A percentile compares a stretch with the other conserved stretches of the same genome.
phyloP scores from a whole-genome alignment of 2,113 vertebrate species.

The Chaetura pelagica region DNA sequence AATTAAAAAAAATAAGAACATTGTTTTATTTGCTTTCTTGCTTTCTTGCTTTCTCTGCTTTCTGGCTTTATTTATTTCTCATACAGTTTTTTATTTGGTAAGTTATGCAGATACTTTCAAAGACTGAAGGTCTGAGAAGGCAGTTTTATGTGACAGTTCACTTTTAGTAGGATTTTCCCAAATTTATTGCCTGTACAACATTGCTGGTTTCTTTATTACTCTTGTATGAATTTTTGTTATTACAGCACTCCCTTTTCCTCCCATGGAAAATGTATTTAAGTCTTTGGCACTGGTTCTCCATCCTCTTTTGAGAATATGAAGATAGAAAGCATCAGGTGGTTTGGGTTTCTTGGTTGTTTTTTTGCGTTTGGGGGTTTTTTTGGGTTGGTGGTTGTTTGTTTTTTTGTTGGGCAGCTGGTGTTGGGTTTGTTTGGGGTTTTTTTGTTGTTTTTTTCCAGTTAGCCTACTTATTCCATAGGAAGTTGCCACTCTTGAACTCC shows the following conservation, averaged over 20 bases:
- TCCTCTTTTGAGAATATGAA: slow-evolving; percentile 34
- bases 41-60: neutral
- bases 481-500: neutral
- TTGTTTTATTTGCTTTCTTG: neutral
- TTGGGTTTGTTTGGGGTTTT: too few relatives aligned
- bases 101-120: neutral
- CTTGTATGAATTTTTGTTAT: slow-evolving; percentile 37
- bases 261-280: slow-evolving; percentile 66
- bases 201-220: slow-evolving; percentile 37
- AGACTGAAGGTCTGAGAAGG: neutral
- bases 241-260: slow-evolving; percentile 67
- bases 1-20: neutral
- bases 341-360: too few relatives aligned
- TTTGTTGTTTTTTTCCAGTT: neutral
- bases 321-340: neutral
- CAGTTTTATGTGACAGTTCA: neutral
- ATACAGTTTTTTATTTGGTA: neutral
- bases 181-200: neutral
- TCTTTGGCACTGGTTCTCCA: slow-evolving; percentile 49
- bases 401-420: too few relatives aligned
- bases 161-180: slow-evolving; percentile 2
- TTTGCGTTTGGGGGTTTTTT: too few relatives aligned
- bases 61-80: neutral
- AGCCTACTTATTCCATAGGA: neutral
- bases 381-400: too few relatives aligned